Base-by-base conservation (phyloP, 2,888 invertebrate genomes). In the Neelides folsomi region DNA sequence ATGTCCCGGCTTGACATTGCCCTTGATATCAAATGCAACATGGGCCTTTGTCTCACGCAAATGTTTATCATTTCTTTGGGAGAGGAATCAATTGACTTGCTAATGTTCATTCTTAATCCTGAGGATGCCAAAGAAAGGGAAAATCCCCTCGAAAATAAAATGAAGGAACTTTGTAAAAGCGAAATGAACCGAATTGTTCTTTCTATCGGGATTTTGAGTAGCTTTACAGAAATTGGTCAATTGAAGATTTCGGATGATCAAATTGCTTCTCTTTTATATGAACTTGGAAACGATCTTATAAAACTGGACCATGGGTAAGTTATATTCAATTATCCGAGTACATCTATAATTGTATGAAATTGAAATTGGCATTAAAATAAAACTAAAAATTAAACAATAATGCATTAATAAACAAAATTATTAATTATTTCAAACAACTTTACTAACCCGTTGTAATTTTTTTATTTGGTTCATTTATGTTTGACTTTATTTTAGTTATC, bases 21-120 rank as follows among this genome's bases (percentile, higher is more conserved):
- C 1, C 16, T 63, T 39, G 59, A 61, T 37, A 51, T 63, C 13
- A 54, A 56, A 16, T 61, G 59, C 36, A 61, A 58, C 41, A 53
- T 53, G 37, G 60, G 63, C 20, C 46, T 63, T 9, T 49, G 51
- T 20, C 19, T 60, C 7, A 55, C 57, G 13, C 52, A 59, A 39
- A 13, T 50, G 5, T 15, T 12, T 9, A 40, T 16, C 5, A 37
- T 50, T 34, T 9, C 7, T 16, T 8, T 38, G 7, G 34, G n/a
- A 10, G 44, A 18, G 2, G 27, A 12, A 2, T 8, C 34, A 9
- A n/a, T 27, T 7, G 7, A 35, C 10, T 19, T n/a, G 16, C 19
- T 47, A 27, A 27, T 41, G 19, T n/a, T 15, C 19, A 19, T 48
- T 16, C 18, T 19, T 43, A 15, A 9, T 37, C 12, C 47, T 40